Percentiles rank a stretch among this genome's conserved stretches.
phyloP scores from a whole-genome alignment of 2,888 invertebrate genomes.

The Melieria omissa region DNA sequence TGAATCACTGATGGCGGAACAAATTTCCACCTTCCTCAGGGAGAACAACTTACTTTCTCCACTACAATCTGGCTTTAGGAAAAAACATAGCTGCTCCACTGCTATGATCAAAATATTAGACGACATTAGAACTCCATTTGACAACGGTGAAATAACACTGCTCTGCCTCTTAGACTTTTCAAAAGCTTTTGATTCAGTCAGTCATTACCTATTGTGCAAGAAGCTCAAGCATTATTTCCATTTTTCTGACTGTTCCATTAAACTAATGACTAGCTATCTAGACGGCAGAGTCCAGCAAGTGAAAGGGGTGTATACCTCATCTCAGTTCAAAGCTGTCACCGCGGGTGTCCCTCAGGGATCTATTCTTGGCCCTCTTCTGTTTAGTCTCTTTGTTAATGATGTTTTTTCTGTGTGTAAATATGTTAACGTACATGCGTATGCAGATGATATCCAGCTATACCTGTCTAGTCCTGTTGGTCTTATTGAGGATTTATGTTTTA shows the following conservation, averaged over 20 bases:
- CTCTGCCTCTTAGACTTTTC: slow-evolving; percentile 24
- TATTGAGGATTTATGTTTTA: too few species aligned
- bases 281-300: too few species aligned
- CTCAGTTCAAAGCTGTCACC: too few species aligned
- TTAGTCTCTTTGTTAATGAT: too few species aligned
- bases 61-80: slow-evolving; percentile 18
- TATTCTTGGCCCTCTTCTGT: too few species aligned
- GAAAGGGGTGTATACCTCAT: too few species aligned
- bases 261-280: too few species aligned
- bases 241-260: background rate
- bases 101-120: slow-evolving; percentile 21
- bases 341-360: too few species aligned
- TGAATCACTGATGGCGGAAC: slow-evolving; percentile 6
- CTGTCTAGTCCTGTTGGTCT: too few species aligned
- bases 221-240: background rate
- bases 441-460: too few species aligned
- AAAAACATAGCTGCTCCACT: slow-evolving; percentile 19
- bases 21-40: background rate
- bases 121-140: slow-evolving; percentile 9
- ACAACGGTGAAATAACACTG: slow-evolving; percentile 15
- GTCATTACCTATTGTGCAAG: background rate
- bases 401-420: too few species aligned
- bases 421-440: too few species aligned
- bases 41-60: slow-evolving; percentile 6
- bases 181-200: slow-evolving; percentile 16